Conservation (phyloP, 2,888 invertebrate genomes). For the Oscheius myriophilus region DNA sequence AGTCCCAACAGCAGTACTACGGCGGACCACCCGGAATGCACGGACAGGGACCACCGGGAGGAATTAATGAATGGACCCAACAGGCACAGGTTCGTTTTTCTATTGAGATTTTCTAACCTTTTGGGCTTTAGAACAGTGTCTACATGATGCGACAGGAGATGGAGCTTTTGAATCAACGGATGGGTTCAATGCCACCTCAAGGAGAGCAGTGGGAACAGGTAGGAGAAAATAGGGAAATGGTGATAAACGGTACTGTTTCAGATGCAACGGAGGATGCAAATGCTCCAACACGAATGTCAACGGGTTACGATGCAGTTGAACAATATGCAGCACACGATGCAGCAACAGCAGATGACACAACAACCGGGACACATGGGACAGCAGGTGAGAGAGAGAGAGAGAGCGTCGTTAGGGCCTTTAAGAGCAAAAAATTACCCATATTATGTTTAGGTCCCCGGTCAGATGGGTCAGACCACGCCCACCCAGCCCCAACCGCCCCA, state of each 20-base stretch:
- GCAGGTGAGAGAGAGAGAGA: constrained; percentile 22
- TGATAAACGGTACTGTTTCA: too few species aligned
- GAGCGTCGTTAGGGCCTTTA: background rate
- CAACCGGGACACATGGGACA: constrained; percentile 15
- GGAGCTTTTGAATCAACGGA: background rate
- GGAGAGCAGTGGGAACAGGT: too few species aligned
- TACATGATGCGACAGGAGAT: background rate
- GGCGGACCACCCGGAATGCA: background rate
- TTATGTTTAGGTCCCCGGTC: background rate
- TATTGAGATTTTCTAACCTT: too few species aligned
- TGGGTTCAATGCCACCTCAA: background rate
- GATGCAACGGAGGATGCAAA: constrained; percentile 22
- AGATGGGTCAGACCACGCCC: constrained; percentile 12
- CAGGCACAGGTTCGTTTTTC: background rate
- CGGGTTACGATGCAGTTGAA: constrained; percentile 13
- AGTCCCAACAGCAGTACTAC: constrained; percentile 1
- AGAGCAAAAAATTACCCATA: background rate
- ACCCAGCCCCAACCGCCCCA: constrained; percentile 24
- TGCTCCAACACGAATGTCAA: constrained; percentile 31
- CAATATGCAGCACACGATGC: constrained; percentile 2
- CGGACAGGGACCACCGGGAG: background rate
- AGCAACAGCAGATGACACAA: background rate
- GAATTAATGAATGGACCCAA: background rate
- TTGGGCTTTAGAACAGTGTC: background rate
- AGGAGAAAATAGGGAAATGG: too few species aligned